Percentiles rank a stretch among this genome's conserved stretches.
Conservation (phyloP, 2,797 vertebrate species). For the Pygocentrus nattereri region DNA sequence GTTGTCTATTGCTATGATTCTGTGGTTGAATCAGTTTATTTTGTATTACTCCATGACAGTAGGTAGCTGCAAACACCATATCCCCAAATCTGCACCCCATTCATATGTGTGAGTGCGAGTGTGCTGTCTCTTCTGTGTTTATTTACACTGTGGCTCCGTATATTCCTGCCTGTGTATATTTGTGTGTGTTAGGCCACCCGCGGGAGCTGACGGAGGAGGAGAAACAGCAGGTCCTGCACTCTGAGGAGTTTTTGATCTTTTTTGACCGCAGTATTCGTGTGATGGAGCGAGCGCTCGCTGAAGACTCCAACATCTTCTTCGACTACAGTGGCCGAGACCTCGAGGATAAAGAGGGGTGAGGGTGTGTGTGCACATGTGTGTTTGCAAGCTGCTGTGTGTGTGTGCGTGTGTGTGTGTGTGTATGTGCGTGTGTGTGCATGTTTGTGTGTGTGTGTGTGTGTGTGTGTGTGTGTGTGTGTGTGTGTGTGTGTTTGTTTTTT, state of each 20-base stretch:
- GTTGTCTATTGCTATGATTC: slow-evolving; percentile 12
- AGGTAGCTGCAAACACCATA: slow-evolving; percentile 36
- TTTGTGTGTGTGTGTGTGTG: background rate
- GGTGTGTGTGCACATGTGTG: slow-evolving; percentile 43
- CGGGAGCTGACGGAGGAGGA: slow-evolving; percentile 96
- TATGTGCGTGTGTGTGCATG: background rate
- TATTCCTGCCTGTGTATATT: slow-evolving; percentile 42
- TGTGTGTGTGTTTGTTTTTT: background rate
- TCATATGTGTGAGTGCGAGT: slow-evolving; percentile 1
- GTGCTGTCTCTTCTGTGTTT: slow-evolving; percentile 33
- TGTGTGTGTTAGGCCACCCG: slow-evolving; percentile 77
- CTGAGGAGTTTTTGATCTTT: slow-evolving; percentile 96
- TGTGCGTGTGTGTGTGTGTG: background rate
- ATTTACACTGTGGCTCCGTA: slow-evolving; percentile 41
- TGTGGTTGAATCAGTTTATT: slow-evolving; percentile 48
- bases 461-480: background rate
- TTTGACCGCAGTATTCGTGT: slow-evolving; percentile 95
- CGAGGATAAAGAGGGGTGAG: slow-evolving; percentile 95
- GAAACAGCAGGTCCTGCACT: slow-evolving; percentile 95
- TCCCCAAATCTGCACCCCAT: slow-evolving; percentile 7
- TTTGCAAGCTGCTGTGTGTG: slow-evolving; percentile 3
- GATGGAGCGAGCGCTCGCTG: slow-evolving; percentile 93
- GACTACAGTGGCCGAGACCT: slow-evolving; percentile 93
- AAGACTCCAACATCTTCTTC: slow-evolving; percentile 94
- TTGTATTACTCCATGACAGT: slow-evolving; percentile 38